These are phyloP conservation scores for western clawed frog (Xenopus tropicalis) DNA, from an alignment of 2,113 vertebrate species.

Conservation along the genomic window UCB_Xtro_10.0 CM004450.2:104180001-104180500, in stretches of 20 bases:
- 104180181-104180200: neutral
- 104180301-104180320: neutral
- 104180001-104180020: conserved; percentile 23
- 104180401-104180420: neutral
- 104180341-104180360: neutral
- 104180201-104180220: conserved; percentile 18
- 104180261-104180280: conserved; percentile 13
- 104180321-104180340: conserved; percentile 7
- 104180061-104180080: conserved; percentile 35
- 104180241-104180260: conserved; percentile 19
- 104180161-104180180: conserved; percentile 45
- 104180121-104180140: conserved; percentile 42
- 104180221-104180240: conserved; percentile 26
- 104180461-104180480: too few species aligned
- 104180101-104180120: conserved; percentile 31
- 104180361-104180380: neutral
- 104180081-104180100: conserved; percentile 38
- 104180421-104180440: neutral
- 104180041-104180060: conserved; percentile 10
- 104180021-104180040: conserved; percentile 26
- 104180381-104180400: neutral
- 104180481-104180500: too few species aligned
- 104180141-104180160: conserved; percentile 42
- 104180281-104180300: neutral
- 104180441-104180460: too few species aligned